A percentile compares a stretch with the other conserved stretches of the same genome.
These are phyloP conservation scores for Copidosoma floridanum DNA, from an alignment of 1,140 invertebrate species.

Conservation along the genomic window DNA sequence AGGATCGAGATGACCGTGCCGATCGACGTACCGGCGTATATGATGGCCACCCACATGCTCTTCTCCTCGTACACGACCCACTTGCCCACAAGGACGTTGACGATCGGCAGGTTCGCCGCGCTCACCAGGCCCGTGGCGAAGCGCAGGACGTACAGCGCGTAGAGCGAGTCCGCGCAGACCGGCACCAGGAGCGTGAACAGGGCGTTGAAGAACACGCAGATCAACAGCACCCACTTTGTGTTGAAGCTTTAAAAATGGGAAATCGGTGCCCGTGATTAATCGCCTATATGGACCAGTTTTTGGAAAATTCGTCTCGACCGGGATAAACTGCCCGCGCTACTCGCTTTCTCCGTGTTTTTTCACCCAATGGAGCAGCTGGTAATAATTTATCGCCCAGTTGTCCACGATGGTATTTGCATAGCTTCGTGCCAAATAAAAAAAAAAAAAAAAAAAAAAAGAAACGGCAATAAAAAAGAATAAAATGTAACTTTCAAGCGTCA, in stretches of 20 bases:
- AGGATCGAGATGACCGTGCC: constrained; percentile 77
- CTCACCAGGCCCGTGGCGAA: constrained; percentile 63
- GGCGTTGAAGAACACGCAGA: constrained; percentile 73
- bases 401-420: too few relatives aligned
- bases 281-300: too few relatives aligned
- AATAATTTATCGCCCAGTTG: too few relatives aligned
- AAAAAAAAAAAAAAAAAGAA: too few relatives aligned
- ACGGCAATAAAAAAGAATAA: too few relatives aligned
- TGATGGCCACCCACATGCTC: constrained; percentile 58
- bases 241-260: constrained; percentile 59
- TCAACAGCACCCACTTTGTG: constrained; percentile 78
- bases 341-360: too few relatives aligned
- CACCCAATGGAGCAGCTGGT: too few relatives aligned
- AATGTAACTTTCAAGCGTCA: too few relatives aligned
- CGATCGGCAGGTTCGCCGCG: constrained; percentile 49
- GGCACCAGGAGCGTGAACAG: constrained; percentile 71
- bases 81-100: constrained; percentile 50
- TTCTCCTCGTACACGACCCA: constrained; percentile 54
- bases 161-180: constrained; percentile 57
- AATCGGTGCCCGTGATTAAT: too few relatives aligned
- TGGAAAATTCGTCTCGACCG: too few relatives aligned
- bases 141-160: constrained; percentile 54
- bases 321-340: too few relatives aligned
- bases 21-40: constrained; percentile 69
- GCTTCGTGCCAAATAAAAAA: too few relatives aligned